Percentiles rank a stretch among this genome's conserved stretches.
These are phyloP conservation scores for Oncorhynchus mykiss DNA, from an alignment of 2,113 vertebrate species.

Conservation along the genomic window DNA sequence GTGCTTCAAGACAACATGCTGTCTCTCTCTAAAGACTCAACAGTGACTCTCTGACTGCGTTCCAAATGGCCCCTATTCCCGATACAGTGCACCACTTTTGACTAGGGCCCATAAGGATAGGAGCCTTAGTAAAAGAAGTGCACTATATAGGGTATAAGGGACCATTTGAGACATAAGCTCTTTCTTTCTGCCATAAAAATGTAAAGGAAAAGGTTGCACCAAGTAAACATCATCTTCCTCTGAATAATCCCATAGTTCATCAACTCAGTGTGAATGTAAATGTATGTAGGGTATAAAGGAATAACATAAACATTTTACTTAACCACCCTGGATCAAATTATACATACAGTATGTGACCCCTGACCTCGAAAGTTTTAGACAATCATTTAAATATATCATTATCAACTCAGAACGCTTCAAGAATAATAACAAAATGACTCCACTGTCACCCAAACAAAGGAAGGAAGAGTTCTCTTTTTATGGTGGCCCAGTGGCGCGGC, in stretches of 20 bases:
- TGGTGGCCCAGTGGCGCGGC: conserved; percentile 53
- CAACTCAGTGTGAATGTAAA: conserved; percentile 56
- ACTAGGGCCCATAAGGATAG: too few relatives aligned
- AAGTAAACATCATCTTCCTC: neutral
- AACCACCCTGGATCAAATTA: conserved; percentile 40
- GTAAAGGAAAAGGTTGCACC: neutral
- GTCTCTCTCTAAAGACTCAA: conserved; percentile 57
- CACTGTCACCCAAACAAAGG: conserved; percentile 35
- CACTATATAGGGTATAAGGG: too few relatives aligned
- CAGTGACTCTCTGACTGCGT: conserved; percentile 29
- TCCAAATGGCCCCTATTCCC: too few relatives aligned
- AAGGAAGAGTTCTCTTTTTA: conserved; percentile 45
- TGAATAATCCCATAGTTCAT: conserved; percentile 4
- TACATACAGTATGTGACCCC: conserved; percentile 54
- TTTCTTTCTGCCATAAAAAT: neutral
- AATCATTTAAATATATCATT: conserved; percentile 47
- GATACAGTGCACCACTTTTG: too few relatives aligned
- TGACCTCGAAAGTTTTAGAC: conserved; percentile 63
- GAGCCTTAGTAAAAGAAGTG: too few relatives aligned
- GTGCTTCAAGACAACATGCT: conserved; percentile 82
- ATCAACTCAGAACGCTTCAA: conserved; percentile 60
- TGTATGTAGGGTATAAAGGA: conserved; percentile 43
- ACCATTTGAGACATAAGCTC: too few relatives aligned
- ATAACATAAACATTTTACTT: conserved; percentile 48
- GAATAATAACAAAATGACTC: conserved; percentile 48